Conservation (phyloP, 2,888 invertebrate species). For the Nowickia ferox region DNA sequence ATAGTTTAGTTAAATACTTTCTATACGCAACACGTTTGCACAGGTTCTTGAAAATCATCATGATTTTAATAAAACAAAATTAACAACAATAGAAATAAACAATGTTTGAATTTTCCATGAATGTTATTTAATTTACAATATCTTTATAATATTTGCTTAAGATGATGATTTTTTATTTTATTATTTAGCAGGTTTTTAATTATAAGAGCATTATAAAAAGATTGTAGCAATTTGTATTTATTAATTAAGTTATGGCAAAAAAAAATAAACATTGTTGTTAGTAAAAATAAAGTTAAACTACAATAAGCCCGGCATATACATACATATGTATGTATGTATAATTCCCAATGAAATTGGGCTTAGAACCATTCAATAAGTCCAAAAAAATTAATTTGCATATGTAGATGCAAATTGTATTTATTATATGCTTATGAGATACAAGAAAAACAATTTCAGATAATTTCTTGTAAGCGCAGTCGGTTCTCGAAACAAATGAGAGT, state of each 20-base stretch:
- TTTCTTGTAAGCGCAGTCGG: too few species aligned
- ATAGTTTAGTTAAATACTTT: conserved; percentile 27
- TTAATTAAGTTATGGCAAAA: conserved; percentile 14
- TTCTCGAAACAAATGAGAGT: too few species aligned
- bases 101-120: conserved; percentile 5
- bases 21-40: background rate
- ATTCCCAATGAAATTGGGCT: too few species aligned
- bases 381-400: too few species aligned
- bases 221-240: conserved; percentile 2
- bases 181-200: conserved; percentile 17
- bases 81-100: background rate
- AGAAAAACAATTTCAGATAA: too few species aligned
- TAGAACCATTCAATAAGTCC: too few species aligned
- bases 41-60: conserved; percentile 31
- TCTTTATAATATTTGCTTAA: conserved; percentile 23
- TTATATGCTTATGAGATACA: too few species aligned
- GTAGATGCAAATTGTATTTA: too few species aligned
- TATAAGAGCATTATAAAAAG: background rate
- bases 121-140: conserved; percentile 11
- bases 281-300: background rate
- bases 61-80: conserved; percentile 6
- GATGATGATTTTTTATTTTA: background rate
- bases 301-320: background rate
- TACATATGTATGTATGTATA: too few species aligned
- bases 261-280: background rate